phyloP scores from a whole-genome alignment of 2,113 vertebrate species.

The Suncus etruscus region DNA sequence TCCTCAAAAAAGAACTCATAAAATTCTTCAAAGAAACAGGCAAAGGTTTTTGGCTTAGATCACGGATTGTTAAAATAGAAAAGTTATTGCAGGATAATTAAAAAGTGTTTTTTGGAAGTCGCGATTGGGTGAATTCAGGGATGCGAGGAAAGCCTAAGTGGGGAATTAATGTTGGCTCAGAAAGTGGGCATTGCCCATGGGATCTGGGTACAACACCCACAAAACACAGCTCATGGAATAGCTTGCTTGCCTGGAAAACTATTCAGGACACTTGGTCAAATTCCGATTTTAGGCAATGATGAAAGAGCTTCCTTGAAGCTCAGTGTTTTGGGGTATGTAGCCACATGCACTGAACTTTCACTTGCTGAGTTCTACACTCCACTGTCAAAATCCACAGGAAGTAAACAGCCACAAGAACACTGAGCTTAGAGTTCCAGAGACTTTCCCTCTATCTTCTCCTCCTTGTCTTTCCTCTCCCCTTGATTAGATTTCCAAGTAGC shows the following conservation, averaged over 20 bases:
- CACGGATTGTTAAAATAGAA: neutral
- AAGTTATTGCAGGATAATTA: too few species aligned
- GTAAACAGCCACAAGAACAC: neutral
- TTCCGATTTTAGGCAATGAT: constrained; percentile 43
- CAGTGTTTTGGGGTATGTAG: neutral
- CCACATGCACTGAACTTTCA: neutral
- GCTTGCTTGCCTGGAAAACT: neutral
- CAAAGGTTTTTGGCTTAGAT: constrained; percentile 34
- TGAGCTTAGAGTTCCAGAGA: neutral
- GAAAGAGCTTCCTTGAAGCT: constrained; percentile 19
- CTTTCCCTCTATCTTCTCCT: neutral
- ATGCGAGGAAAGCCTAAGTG: neutral
- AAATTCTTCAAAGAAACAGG: constrained; percentile 40
- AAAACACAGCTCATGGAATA: neutral
- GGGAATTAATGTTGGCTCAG: neutral
- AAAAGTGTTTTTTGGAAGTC: neutral
- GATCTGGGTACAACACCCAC: neutral
- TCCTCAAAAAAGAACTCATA: neutral
- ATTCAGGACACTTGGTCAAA: neutral
- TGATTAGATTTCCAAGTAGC: neutral
- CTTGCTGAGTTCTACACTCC: neutral
- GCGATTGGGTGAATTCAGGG: neutral
- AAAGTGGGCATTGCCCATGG: neutral
- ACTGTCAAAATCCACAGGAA: neutral
- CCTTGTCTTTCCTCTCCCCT: neutral